phyloP scores from a whole-genome alignment of 2,888 invertebrate species.

The Drosophila falleni region DNA sequence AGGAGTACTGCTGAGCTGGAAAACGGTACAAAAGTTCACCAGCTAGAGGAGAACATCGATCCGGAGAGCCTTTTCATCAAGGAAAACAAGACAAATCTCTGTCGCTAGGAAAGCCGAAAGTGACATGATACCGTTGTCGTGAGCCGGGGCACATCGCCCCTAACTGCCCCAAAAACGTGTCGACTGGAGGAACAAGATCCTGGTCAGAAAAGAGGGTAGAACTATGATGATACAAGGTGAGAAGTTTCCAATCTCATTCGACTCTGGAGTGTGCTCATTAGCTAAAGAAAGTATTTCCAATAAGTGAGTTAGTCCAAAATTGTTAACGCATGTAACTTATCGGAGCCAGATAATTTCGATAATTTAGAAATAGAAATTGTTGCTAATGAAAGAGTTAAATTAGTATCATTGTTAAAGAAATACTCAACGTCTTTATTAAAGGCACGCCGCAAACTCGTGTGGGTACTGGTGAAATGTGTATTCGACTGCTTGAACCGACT shows the following conservation, averaged over 20 bases:
- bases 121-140: neutral
- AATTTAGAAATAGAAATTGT: neutral
- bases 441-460: neutral
- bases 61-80: neutral
- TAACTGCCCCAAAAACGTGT: neutral
- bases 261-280: too few species aligned
- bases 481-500: too few species aligned
- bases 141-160: neutral
- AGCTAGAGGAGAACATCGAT: neutral
- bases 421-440: neutral
- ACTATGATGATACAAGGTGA: neutral
- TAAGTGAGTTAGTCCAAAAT: constrained; percentile 1
- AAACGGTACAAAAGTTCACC: neutral
- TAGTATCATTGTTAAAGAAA: neutral
- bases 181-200: neutral
- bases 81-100: neutral
- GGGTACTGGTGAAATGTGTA: constrained; percentile 13
- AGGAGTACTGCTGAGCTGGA: neutral
- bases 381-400: neutral
- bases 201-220: neutral
- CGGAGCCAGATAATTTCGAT: neutral
- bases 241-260: too few species aligned
- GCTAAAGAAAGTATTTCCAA: neutral
- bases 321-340: neutral
- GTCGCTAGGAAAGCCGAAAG: too few species aligned